A percentile compares a stretch with the other conserved stretches of the same genome.
These are phyloP conservation scores for Drosophila histrio DNA, from an alignment of 2,888 invertebrate species.

Conservation along the genomic window DNA sequence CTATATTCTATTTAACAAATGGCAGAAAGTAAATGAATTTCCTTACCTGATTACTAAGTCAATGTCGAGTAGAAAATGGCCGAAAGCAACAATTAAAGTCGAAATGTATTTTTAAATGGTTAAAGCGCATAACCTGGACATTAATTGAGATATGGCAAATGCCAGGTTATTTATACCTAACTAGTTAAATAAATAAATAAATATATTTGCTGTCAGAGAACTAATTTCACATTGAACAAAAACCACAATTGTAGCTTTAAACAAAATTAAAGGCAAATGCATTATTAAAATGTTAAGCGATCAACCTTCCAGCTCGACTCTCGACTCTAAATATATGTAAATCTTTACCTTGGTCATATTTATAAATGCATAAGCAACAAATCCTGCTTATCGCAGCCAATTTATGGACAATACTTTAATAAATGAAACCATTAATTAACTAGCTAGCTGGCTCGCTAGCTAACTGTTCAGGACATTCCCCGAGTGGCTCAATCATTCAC, in stretches of 20 bases:
- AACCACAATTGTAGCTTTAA: not conserved
- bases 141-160: not conserved
- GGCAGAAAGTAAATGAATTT: too few relatives aligned
- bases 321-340: not conserved
- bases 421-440: conserved; percentile 66
- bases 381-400: conserved; percentile 28
- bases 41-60: too few relatives aligned
- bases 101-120: too few relatives aligned
- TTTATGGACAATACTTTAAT: conserved; percentile 28
- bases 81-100: too few relatives aligned
- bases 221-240: not conserved
- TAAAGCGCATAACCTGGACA: not conserved
- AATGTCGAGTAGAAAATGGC: too few relatives aligned
- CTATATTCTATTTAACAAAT: too few relatives aligned
- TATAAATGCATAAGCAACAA: conserved; percentile 4
- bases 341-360: not conserved
- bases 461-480: conserved; percentile 37
- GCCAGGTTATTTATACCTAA: not conserved
- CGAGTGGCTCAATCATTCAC: conserved; percentile 58
- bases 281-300: not conserved
- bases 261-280: not conserved
- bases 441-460: conserved; percentile 16
- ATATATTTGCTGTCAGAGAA: not conserved
- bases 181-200: not conserved
- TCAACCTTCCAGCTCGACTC: not conserved